These are phyloP conservation scores for Hypomesus transpacificus DNA, from an alignment of 2,113 vertebrate genomes.

Conservation along the genomic window DNA sequence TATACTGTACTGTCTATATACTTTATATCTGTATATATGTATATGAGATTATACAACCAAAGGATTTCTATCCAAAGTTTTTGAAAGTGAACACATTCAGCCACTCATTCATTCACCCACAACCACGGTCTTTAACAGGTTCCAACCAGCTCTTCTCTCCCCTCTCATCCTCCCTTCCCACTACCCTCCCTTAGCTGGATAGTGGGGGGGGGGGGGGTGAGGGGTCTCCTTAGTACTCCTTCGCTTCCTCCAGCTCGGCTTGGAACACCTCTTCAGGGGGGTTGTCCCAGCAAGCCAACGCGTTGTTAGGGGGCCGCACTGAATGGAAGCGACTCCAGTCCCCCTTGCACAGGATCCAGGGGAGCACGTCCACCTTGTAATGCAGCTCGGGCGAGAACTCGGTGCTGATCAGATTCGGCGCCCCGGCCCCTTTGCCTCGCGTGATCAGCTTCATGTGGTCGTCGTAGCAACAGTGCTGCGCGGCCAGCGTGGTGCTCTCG, in stretches of 20 bases:
- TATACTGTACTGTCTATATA: too few relatives aligned
- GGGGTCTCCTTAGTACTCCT: conserved; percentile 72
- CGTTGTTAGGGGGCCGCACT: conserved; percentile 82
- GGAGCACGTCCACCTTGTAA: conserved; percentile 82
- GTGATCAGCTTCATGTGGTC: conserved; percentile 80
- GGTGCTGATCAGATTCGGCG: conserved; percentile 78
- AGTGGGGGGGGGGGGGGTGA: too few relatives aligned
- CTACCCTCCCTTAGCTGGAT: background rate
- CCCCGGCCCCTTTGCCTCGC: conserved; percentile 79
- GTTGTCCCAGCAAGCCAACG: conserved; percentile 72
- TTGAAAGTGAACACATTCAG: background rate
- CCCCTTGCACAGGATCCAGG: conserved; percentile 87
- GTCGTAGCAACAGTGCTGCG: conserved; percentile 87
- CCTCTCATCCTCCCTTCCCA: background rate
- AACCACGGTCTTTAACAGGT: background rate
- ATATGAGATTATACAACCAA: background rate
- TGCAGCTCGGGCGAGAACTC: conserved; percentile 83
- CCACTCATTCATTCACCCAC: too few relatives aligned
- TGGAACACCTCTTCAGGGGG: conserved; percentile 76
- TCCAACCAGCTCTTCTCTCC: background rate
- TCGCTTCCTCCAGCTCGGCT: conserved; percentile 80
- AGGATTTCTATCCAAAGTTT: background rate
- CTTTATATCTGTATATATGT: background rate
- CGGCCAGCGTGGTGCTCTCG: conserved; percentile 77
- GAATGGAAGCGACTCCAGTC: conserved; percentile 87